Conservation (phyloP, 1,140 invertebrate species). For the Sitobion miscanthi region DNA sequence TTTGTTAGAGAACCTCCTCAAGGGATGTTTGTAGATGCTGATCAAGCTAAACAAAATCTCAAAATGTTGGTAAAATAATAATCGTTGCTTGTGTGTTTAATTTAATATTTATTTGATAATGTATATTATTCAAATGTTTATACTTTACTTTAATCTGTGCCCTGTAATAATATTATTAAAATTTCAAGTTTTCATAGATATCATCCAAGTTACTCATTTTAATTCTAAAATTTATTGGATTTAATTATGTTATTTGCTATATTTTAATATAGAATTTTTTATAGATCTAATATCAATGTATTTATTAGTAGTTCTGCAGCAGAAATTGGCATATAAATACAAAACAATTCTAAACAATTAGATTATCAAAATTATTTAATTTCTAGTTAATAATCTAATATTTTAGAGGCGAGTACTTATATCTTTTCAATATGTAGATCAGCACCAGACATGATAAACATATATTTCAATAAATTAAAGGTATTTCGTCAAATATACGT, state of each 20-base stretch:
- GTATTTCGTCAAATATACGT: background rate
- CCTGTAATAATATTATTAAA: background rate
- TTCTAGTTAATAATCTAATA: background rate
- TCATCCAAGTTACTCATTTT: too few species aligned
- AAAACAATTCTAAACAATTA: background rate
- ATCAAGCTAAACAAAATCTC: constrained; percentile 72
- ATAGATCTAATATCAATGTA: background rate
- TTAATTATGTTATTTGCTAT: background rate
- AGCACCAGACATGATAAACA: background rate
- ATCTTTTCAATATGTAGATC: background rate
- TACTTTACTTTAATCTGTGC: background rate
- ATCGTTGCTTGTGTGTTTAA: background rate
- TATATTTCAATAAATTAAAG: background rate
- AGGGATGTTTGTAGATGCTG: constrained; percentile 85
- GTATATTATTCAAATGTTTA: background rate
- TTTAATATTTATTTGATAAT: background rate
- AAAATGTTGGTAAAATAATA: constrained; percentile 64
- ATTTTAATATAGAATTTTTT: background rate
- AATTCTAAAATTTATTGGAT: too few species aligned
- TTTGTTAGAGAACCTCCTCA: constrained; percentile 92
- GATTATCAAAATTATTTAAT: background rate
- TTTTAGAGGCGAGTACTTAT: background rate
- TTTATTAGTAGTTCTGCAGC: background rate
- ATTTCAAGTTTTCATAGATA: background rate
- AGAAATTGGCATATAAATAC: background rate